Evolutionary conservation across 2,797 vertebrate genomes (phyloP).

Genomic region (Alca torda): DNA sequence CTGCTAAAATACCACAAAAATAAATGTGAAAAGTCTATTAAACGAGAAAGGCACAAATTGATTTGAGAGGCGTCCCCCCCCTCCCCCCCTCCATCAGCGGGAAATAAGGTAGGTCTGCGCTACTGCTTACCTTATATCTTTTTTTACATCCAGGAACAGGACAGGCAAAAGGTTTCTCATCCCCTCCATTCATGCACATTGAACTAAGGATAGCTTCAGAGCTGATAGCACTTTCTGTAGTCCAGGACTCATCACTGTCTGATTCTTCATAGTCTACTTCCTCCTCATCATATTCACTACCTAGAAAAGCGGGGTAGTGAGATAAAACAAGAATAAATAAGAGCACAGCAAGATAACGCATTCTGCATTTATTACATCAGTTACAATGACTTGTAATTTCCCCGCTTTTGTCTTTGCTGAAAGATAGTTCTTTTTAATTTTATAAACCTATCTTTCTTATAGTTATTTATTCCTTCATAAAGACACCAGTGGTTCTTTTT

Average conservation of each 20-base stretch:
- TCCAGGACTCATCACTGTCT: slow-evolving; percentile 99
- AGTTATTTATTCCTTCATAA: slow-evolving; percentile 28
- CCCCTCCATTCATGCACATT: slow-evolving; percentile 99
- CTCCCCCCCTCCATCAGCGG: accelerated
- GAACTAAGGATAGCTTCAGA: slow-evolving; percentile 98
- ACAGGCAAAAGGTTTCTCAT: slow-evolving; percentile 98
- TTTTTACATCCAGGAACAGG: slow-evolving; percentile 99
- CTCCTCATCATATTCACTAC: slow-evolving; percentile 97
- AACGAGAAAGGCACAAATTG: background rate
- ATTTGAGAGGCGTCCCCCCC: background rate
- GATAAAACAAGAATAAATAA: slow-evolving; percentile 32
- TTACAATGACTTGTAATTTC: slow-evolving; percentile 12
- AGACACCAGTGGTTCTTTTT: background rate
- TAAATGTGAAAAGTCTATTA: background rate
- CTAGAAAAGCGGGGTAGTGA: slow-evolving; percentile 69
- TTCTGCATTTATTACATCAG: slow-evolving; percentile 26
- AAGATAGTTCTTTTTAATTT: slow-evolving; percentile 36
- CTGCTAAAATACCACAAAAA: background rate
- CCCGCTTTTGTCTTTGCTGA: background rate
- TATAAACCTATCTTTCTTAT: background rate
- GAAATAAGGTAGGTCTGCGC: background rate
- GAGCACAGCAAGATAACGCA: background rate
- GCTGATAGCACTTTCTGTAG: slow-evolving; percentile 98
- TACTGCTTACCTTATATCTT: slow-evolving; percentile 90
- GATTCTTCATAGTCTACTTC: slow-evolving; percentile 98